These are phyloP conservation scores for Nestor notabilis DNA, from an alignment of 2,113 vertebrate species.

Conservation along the genomic window DNA sequence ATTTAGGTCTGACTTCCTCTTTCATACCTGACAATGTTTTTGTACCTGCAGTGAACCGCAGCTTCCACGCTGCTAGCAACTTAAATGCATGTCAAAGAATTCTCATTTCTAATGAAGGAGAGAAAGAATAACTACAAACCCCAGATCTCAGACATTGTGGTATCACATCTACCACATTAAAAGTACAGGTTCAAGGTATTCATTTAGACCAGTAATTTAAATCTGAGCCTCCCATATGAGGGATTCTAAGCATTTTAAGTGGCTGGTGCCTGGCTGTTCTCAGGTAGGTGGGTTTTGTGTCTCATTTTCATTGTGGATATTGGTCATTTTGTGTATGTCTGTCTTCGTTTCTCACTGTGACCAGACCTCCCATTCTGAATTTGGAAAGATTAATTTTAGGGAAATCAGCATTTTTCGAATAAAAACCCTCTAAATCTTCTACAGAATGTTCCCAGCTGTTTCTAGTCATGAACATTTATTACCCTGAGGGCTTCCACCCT, in stretches of 20 bases:
- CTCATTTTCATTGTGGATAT: background rate
- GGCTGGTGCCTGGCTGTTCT: background rate
- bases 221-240: background rate
- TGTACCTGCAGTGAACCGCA: background rate
- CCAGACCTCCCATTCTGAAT: background rate
- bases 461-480: background rate
- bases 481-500: conserved; percentile 14
- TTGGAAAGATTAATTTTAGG: background rate
- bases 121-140: background rate
- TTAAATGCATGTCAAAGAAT: background rate
- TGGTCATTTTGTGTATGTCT: background rate
- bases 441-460: background rate
- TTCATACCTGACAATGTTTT: background rate
- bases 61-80: background rate
- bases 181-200: background rate
- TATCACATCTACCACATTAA: background rate
- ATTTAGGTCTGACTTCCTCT: background rate
- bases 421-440: conserved; percentile 5
- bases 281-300: background rate
- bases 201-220: conserved; percentile 13
- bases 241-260: background rate
- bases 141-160: background rate
- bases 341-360: background rate
- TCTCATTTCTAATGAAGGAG: background rate
- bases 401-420: conserved; percentile 10